Evolutionary conservation across 1,140 invertebrate species (phyloP), one percentile per base, ranked within the genome.

Genomic region (Sarcophaga bullata): DNA sequence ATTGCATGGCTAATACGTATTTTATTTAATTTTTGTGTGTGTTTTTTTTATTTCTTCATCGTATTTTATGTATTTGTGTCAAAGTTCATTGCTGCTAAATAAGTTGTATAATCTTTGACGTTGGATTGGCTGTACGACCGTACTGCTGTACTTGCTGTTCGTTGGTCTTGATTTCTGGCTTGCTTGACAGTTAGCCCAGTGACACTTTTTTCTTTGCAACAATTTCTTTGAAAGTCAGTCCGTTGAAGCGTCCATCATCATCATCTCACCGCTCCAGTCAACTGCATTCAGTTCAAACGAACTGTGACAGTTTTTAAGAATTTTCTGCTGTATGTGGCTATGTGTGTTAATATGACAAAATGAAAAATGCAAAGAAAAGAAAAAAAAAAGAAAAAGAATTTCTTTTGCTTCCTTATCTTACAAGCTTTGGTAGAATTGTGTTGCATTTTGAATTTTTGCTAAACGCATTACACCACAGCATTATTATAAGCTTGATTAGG

Each of bases 311-410:
- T 83, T 37, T 83, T 52, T 80, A n/a, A n/a, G 72, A 62, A 81
- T 83, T 81, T 76, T 81, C 25, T 37, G 25, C 25, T 2, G 25
- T 37, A 37, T 37, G 25, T 37, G 25, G 25, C 4, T 37, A 4
- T 37, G 25, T 81, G 83, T 81, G 83, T 83, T 81, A 81, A 83
- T 83, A 73, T 83, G 83, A 83, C 83, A 83, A 83, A 73, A 62
- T 83, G 83, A 83, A 80, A 83, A 83, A 83, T 83, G 83, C 81
- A 81, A 68, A 37, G 25, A 37, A 37, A 37, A 37, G 1, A 1
- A 37, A 37, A 1, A 4, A 37, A 37, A 37, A 1, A 4, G 1
- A 37, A 37, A 4, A 37, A 37, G 25, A 37, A 37, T 37, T 37
- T 37, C 25, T 37, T 37, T 37, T 37, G 25, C 25, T 37, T 37